Evolutionary conservation across 2,113 vertebrate genomes (phyloP), one percentile per base, ranked within the genome.

Genomic region (Megaceryle torquata): DNA sequence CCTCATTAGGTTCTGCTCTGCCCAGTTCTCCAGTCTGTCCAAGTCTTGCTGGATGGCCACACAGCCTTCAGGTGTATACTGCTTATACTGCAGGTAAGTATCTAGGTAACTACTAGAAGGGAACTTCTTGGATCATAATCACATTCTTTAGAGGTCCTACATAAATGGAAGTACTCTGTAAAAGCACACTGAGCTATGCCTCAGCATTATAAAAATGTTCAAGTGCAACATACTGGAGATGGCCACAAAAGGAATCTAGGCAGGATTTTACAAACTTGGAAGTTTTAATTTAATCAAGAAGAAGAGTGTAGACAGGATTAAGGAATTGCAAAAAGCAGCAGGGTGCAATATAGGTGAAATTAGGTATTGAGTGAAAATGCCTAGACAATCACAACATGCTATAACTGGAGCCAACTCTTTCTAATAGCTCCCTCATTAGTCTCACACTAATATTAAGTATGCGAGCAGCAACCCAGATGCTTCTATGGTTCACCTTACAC

Each of bases 131-230:
- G 21, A 39, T 82, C 33, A 67, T 44, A 67, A 61, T 28, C 53
- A 35, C 46, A 56, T 44, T 51, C 57, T 85, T 81, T 37, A 41
- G 24, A 51, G 44, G 41, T 37, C 15, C 60, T 22, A 7, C 2
- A 7, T 61, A 68, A 69, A 80, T 16, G 31, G 37, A 53, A 84
- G 61, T 33, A 44, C 11, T 61, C 68, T 51, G 22, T 35, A 53
- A 54, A 71, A 63, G 28, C n/a, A 68, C 15, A 43, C 7, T 29
- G 7, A 74, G 5, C 15, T 74, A 59, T 26, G 18, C 20, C 15
- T 51, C 31, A 53, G 17, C 0, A 1, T 59, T 89, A 59, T 0
- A 69, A 37, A 75, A 69, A 46, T 0, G 8, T 35, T 51, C 68
- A 5, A 44, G 11, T 51, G 33, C 25, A 75, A 67, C 26, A 41